These are phyloP conservation scores for Bucorvus abyssinicus DNA, from an alignment of 2,797 vertebrate genomes.

Conservation along the genomic window DNA sequence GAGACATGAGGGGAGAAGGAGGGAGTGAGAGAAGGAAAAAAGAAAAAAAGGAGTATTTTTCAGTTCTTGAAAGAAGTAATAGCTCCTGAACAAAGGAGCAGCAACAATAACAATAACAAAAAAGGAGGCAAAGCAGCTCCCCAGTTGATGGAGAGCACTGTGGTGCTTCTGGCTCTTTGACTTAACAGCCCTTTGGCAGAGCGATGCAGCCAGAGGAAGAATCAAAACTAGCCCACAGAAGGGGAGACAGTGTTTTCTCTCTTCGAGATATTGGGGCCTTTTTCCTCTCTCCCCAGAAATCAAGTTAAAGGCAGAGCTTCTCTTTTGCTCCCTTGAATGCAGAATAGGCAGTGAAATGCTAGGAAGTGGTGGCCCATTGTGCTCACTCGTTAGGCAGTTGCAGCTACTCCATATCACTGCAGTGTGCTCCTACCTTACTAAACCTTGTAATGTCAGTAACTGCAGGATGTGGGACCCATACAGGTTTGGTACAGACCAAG, in stretches of 20 bases:
- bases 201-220: accelerated
- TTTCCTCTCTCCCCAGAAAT: neutral
- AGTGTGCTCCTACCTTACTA: neutral
- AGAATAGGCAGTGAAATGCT: neutral
- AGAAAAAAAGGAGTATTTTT: neutral
- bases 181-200: neutral
- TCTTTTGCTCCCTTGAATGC: neutral
- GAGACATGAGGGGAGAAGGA: neutral
- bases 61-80: neutral
- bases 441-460: neutral
- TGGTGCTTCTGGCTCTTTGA: neutral
- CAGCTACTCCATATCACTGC: neutral
- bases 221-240: neutral
- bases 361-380: accelerated
- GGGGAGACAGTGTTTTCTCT: neutral
- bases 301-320: neutral
- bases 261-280: neutral
- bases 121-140: neutral
- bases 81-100: neutral
- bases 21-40: neutral
- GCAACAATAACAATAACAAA: neutral
- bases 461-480: neutral
- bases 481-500: neutral
- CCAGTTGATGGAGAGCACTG: neutral
- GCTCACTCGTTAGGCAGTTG: neutral